A percentile compares a stretch with the other conserved stretches of the same genome.
Conservation (phyloP, 23 tunicate species). For the Botrylloides violaceus region DNA sequence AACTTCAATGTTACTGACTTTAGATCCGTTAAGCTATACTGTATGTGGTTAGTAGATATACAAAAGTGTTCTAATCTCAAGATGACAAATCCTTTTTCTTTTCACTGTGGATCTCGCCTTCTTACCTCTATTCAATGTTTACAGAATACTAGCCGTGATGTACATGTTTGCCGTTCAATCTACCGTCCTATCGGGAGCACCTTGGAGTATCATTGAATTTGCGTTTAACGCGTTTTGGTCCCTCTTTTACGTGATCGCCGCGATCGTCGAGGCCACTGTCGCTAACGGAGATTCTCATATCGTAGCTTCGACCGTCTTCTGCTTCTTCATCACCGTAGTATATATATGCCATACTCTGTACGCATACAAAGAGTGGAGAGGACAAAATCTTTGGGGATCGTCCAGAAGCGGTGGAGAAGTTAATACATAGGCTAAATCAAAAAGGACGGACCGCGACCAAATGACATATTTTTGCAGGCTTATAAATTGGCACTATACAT, state of each 20-base stretch:
- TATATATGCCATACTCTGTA: conserved; percentile 38
- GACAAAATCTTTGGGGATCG: conserved; percentile 28
- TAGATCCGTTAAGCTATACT: too few relatives aligned
- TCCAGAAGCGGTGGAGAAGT: conserved; percentile 11
- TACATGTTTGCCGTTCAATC: conserved; percentile 46
- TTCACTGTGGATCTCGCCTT: not conserved
- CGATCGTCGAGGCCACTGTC: conserved; percentile 38
- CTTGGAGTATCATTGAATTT: conserved; percentile 66
- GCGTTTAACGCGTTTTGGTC: conserved; percentile 47
- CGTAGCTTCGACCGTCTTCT: conserved; percentile 54
- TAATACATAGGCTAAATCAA: too few relatives aligned
- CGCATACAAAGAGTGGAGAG: conserved; percentile 54
- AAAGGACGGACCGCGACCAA: too few relatives aligned
- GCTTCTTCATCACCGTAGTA: conserved; percentile 42
- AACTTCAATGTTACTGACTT: too few relatives aligned
- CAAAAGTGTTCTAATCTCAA: not conserved
- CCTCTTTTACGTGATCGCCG: conserved; percentile 60
- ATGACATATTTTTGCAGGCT: too few relatives aligned
- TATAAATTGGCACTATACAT: too few relatives aligned
- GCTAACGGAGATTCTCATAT: conserved; percentile 21
- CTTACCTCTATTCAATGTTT: too few relatives aligned
- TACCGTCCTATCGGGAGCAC: conserved; percentile 33
- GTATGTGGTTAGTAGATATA: too few relatives aligned
- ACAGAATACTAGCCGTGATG: conserved; percentile 42
- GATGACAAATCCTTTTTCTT: not conserved